A percentile compares a stretch with the other conserved stretches of the same genome.
phyloP scores from a whole-genome alignment of 2,797 vertebrate genomes.

The Champsocephalus gunnari region DNA sequence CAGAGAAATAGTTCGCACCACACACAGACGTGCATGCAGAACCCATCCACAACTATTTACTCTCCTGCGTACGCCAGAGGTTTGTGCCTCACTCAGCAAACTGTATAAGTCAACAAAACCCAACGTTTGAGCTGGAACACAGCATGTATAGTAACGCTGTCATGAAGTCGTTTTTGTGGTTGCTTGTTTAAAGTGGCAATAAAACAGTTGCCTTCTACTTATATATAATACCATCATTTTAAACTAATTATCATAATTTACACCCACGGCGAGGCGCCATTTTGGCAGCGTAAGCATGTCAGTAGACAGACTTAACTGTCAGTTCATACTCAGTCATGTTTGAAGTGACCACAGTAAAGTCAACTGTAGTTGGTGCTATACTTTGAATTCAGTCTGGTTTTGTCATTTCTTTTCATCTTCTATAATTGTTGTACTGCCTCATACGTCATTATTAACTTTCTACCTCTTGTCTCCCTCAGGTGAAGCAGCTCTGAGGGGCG shows the following conservation, averaged over 20 bases:
- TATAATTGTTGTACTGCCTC: not conserved
- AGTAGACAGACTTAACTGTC: slow-evolving; percentile 6
- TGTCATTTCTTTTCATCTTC: not conserved
- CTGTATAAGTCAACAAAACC: slow-evolving; percentile 67
- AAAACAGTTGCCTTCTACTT: slow-evolving; percentile 44
- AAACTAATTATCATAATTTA: slow-evolving; percentile 49
- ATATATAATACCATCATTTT: slow-evolving; percentile 34
- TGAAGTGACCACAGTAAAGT: not conserved
- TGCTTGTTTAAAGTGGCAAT: slow-evolving; percentile 63
- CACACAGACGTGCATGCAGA: slow-evolving; percentile 39
- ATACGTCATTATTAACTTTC: slow-evolving; percentile 4
- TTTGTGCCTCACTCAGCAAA: slow-evolving; percentile 72
- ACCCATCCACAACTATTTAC: slow-evolving; percentile 73
- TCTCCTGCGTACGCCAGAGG: slow-evolving; percentile 61
- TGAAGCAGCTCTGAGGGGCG: slow-evolving; percentile 94
- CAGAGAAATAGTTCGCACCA: slow-evolving; percentile 54
- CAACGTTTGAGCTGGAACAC: slow-evolving; percentile 52
- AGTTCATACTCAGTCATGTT: slow-evolving; percentile 11
- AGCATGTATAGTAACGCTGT: slow-evolving; percentile 45
- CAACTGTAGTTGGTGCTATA: not conserved
- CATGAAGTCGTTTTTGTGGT: slow-evolving; percentile 50
- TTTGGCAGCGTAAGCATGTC: slow-evolving; percentile 12
- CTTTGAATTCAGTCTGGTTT: not conserved
- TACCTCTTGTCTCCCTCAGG: slow-evolving; percentile 75
- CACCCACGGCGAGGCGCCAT: slow-evolving; percentile 17